phyloP scores from a whole-genome alignment of 2,113 vertebrate genomes.

The Lipophrys pholis region DNA sequence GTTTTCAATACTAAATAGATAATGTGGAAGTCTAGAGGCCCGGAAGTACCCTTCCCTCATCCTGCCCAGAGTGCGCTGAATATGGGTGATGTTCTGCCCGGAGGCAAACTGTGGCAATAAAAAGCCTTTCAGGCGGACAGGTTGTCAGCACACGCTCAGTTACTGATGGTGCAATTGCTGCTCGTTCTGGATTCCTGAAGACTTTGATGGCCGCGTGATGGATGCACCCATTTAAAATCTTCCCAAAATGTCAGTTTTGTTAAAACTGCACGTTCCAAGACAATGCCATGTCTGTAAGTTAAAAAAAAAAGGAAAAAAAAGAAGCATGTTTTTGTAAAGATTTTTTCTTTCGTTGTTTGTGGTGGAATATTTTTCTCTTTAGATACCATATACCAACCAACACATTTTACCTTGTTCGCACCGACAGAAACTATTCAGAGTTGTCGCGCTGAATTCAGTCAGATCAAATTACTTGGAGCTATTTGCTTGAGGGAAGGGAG shows the following conservation, averaged over 20 bases:
- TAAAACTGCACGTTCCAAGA: constrained; percentile 12
- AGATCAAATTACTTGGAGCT: neutral
- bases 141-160: constrained; percentile 73
- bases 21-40: constrained; percentile 69
- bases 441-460: neutral
- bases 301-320: too few relatives aligned
- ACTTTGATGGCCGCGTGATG: constrained; percentile 18
- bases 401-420: neutral
- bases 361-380: neutral
- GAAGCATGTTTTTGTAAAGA: neutral
- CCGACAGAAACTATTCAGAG: neutral
- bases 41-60: constrained; percentile 53
- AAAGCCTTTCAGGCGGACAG: constrained; percentile 78
- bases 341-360: neutral
- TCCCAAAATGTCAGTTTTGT: constrained; percentile 25
- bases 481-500: neutral
- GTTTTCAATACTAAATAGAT: constrained; percentile 78
- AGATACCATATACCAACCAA: neutral
- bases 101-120: constrained; percentile 78
- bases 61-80: constrained; percentile 60
- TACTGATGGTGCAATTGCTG: constrained; percentile 69
- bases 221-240: constrained; percentile 25
- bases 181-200: constrained; percentile 54
- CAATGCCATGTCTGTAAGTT: neutral
- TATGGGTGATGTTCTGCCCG: constrained; percentile 73